Percentiles rank a stretch among this genome's conserved stretches.
Evolutionary conservation across 2,888 invertebrate genomes (phyloP).

Genomic region (Noctuana brunneofusca): DNA sequence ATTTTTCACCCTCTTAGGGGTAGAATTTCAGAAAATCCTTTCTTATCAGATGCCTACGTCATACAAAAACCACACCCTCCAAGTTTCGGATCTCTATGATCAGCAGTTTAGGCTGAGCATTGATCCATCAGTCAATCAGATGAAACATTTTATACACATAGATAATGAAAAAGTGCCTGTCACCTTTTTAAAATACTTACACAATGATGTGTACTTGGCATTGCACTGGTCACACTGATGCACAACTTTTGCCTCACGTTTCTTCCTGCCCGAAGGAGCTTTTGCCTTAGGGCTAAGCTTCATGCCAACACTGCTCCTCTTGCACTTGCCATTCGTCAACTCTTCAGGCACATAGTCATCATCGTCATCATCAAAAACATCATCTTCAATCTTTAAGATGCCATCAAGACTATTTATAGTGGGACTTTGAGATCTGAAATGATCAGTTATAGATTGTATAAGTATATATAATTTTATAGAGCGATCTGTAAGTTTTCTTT

Average conservation of each 20-base stretch:
- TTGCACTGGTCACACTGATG: slow-evolving; percentile 71
- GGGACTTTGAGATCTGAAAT: slow-evolving; percentile 40
- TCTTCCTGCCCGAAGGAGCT: slow-evolving; percentile 30
- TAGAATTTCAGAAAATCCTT: no score
- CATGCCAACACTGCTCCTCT: slow-evolving; percentile 4
- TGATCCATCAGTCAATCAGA: no score
- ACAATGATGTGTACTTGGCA: slow-evolving; percentile 64
- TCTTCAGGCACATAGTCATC: slow-evolving; percentile 52
- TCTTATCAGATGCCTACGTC: no score
- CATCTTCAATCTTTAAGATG: slow-evolving; percentile 48
- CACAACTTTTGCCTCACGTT: slow-evolving; percentile 51
- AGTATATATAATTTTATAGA: no score
- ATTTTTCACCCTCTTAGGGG: no score
- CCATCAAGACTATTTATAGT: slow-evolving; percentile 38
- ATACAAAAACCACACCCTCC: no score
- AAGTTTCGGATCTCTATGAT: no score
- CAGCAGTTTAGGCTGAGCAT: no score
- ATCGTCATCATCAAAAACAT: slow-evolving; percentile 57
- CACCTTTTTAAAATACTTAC: slow-evolving; percentile 47
- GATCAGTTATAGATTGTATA: not conserved
- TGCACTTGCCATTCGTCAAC: slow-evolving; percentile 41
- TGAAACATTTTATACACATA: no score
- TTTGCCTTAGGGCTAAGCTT: slow-evolving; percentile 37
- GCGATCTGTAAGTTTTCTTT: no score
- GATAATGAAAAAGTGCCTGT: no score